Percentiles rank a stretch among this genome's conserved stretches.
phyloP scores from a whole-genome alignment of 1,140 invertebrate genomes.

The Trichonephila clavipes region DNA sequence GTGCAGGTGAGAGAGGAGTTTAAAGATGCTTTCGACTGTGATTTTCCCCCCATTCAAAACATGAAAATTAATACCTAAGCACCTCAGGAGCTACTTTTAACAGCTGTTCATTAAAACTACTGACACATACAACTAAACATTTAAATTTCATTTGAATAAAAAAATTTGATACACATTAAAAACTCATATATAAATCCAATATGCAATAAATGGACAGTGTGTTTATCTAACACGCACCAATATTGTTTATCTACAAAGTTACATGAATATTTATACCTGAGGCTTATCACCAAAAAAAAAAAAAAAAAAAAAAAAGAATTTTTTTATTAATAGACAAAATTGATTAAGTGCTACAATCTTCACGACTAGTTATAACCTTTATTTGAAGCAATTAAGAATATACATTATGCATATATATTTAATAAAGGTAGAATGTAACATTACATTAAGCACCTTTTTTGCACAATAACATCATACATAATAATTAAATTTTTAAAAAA shows the following conservation, averaged over 20 bases:
- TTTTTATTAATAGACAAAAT: not conserved
- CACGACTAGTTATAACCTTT: too few species aligned
- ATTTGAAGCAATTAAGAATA: too few species aligned
- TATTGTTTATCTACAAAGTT: not conserved
- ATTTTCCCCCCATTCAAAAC: not conserved
- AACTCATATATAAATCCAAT: not conserved
- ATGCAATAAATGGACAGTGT: conserved; percentile 7
- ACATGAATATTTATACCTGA: not conserved
- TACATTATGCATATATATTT: too few species aligned
- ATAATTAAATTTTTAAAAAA: too few species aligned
- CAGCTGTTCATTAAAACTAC: not conserved
- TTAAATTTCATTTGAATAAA: not conserved
- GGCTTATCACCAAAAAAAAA: not conserved
- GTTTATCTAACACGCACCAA: conserved; percentile 1
- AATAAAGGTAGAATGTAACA: too few species aligned
- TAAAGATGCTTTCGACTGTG: not conserved
- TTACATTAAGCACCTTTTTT: too few species aligned
- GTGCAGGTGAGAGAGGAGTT: conserved; percentile 1
- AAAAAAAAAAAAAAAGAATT: not conserved
- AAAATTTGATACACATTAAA: conserved; percentile 7
- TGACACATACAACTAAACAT: not conserved
- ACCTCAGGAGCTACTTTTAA: not conserved
- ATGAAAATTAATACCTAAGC: not conserved
- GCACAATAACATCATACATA: too few species aligned
- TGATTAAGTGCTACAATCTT: too few species aligned